These are phyloP conservation scores for Conus betulinus DNA, from an alignment of 1,140 invertebrate species.

Conservation along the genomic window DNA sequence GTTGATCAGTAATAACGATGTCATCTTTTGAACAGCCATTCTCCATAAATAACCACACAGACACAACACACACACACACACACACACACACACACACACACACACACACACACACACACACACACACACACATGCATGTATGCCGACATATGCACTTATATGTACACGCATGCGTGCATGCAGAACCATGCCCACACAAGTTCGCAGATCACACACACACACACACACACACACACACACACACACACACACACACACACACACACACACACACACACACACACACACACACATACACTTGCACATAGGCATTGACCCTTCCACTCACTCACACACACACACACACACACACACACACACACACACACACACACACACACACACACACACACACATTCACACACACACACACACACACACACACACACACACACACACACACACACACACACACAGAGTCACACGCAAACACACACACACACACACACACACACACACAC, in stretches of 20 bases:
- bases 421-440: neutral
- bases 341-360: conserved; percentile 9
- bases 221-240: conserved; percentile 25
- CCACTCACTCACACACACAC: neutral
- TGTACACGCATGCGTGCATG: neutral
- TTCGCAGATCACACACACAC: too few species aligned
- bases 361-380: conserved; percentile 9
- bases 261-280: conserved; percentile 18
- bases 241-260: conserved; percentile 24
- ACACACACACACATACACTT: neutral
- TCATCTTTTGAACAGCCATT: too few species aligned
- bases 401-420: neutral
- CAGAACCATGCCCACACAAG: too few species aligned
- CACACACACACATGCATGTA: neutral
- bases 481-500: conserved; percentile 23
- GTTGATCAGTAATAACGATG: too few species aligned
- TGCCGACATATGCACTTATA: too few species aligned
- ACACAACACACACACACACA: conserved; percentile 25
- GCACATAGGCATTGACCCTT: neutral
- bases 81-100: conserved; percentile 24
- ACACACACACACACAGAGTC: neutral
- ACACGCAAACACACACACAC: conserved; percentile 11
- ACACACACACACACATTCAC: conserved; percentile 16
- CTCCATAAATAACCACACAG: neutral
- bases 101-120: conserved; percentile 18